Evolutionary conservation across 2,888 invertebrate genomes (phyloP).

Genomic region (Lymantria monacha): DNA sequence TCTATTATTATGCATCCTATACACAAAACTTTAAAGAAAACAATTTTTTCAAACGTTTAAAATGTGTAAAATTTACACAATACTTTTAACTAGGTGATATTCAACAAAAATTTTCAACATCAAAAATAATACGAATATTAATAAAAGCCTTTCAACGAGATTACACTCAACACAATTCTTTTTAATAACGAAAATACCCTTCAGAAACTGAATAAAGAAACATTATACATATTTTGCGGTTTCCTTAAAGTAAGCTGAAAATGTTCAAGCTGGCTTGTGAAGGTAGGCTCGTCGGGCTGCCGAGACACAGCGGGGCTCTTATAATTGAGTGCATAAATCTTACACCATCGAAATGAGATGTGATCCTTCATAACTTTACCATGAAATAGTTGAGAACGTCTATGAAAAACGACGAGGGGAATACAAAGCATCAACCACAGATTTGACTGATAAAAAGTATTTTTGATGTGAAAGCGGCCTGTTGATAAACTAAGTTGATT

Average conservation of each 20-base stretch:
- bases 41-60: too few species aligned
- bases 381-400: conserved; percentile 31
- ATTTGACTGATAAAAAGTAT: conserved; percentile 29
- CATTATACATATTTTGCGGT: conserved; percentile 20
- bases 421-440: conserved; percentile 16
- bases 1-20: too few species aligned
- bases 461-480: conserved; percentile 13
- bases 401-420: conserved; percentile 32
- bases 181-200: conserved; percentile 17
- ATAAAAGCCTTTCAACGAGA: too few species aligned
- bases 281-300: conserved; percentile 19
- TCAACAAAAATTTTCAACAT: too few species aligned
- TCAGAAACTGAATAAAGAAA: conserved; percentile 17
- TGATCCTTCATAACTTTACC: conserved; percentile 49
- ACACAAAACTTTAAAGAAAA: too few species aligned
- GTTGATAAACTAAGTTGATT: conserved; percentile 18
- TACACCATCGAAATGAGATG: conserved; percentile 63
- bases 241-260: conserved; percentile 33
- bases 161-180: not conserved
- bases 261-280: conserved; percentile 6
- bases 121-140: too few species aligned
- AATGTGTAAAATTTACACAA: too few species aligned
- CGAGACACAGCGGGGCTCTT: conserved; percentile 51
- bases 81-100: too few species aligned
- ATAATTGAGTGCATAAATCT: conserved; percentile 76